A percentile compares a stretch with the other conserved stretches of the same genome.
phyloP scores from a whole-genome alignment of 2,888 invertebrate species.

The Emmelina monodactyla region DNA sequence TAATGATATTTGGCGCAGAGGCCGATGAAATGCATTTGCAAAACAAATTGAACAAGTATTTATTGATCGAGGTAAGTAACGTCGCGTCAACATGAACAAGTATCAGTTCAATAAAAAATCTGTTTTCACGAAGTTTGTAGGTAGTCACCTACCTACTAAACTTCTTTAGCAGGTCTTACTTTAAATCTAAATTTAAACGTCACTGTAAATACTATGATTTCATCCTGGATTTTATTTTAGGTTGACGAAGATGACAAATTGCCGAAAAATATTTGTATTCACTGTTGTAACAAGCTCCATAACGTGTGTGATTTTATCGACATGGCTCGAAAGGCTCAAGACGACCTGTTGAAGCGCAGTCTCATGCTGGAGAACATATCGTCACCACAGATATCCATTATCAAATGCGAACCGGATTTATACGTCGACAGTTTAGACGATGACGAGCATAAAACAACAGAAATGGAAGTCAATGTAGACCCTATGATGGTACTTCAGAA shows the following conservation, averaged over 20 bases:
- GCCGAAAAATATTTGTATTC: conserved; percentile 73
- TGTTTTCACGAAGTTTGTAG: no score
- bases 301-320: conserved; percentile 73
- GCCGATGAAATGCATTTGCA: conserved; percentile 70
- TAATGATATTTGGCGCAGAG: conserved; percentile 72
- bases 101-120: no score
- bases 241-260: conserved; percentile 71
- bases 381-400: conserved; percentile 16
- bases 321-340: conserved; percentile 70
- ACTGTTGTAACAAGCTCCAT: conserved; percentile 70
- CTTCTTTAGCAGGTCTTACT: no score
- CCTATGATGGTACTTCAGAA: conserved; percentile 74
- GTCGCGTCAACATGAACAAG: background rate
- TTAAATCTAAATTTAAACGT: no score
- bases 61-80: conserved; percentile 67
- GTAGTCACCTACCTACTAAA: no score
- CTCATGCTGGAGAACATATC: conserved; percentile 25
- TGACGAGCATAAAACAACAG: conserved; percentile 38
- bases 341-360: conserved; percentile 46
- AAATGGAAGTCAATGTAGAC: conserved; percentile 74
- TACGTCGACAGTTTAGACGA: conserved; percentile 29
- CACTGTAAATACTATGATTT: no score
- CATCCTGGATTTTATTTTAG: no score
- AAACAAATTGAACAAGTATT: conserved; percentile 73
- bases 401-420: conserved; percentile 18